Base-by-base conservation (phyloP, 1,140 invertebrate genomes). In the Drosophila lacertosa region DNA sequence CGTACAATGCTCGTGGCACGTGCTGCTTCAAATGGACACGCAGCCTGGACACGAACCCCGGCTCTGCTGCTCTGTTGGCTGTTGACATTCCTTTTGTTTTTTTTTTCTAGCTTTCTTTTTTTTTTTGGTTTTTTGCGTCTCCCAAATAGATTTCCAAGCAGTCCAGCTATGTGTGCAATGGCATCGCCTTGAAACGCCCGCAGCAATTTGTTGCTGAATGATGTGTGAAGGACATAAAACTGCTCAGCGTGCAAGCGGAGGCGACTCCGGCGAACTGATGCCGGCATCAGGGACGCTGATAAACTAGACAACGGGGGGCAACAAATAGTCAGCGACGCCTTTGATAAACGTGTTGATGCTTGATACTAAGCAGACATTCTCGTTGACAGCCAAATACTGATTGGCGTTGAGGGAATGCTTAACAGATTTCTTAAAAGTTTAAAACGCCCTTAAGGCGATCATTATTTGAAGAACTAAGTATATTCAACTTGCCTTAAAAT, bases 161-260 rank as follows among this genome's bases (percentile, higher is more conserved):
- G 62, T 63, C 33, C 42, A 73, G 81, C 76, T 40, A 73, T 84
- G 80, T 81, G 76, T 66, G 81, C 72, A 62, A 42, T 76, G 39
- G 29, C 72, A 33, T 80, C 48, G 77, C 77, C 77, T 55, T 64
- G 67, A 64, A 64, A 64, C 62, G 53, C 68, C 68, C 54, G 73
- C 77, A 81, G 81, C 81, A 84, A 84, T 84, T 84, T 84, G 81
- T 86, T 70, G 81, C 81, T 84, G 81, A 84, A 86, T 84, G 81
- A 84, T 86, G 81, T 86, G 81, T 86, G 81, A 84, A 84, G 81
- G 73, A 73, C 82, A 81, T 84, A 74, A 86, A 84, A 86, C 77
- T 77, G 73, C 74, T 74, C 24, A 39, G 58, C 29, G 11, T 64
- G 54, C 73, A 64, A 26, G 32, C 37, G 44, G 48, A 45, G 45